Base-by-base conservation (phyloP, 2,888 invertebrate genomes). In the Melinopterus prodromus region DNA sequence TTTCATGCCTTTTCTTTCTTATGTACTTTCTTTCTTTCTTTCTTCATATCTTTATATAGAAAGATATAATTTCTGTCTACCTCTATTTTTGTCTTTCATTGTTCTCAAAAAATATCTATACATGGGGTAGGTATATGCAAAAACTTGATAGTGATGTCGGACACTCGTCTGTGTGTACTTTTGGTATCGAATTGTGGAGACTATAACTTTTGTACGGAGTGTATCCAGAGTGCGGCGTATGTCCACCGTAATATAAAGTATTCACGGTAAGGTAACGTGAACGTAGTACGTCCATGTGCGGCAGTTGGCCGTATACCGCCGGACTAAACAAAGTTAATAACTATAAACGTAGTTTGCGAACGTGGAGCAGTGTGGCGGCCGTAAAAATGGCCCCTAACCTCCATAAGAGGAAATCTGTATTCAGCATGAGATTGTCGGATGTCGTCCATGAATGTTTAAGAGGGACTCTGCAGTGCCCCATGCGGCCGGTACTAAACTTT, bases 401-500 rank as follows among this genome's bases (percentile, higher is more conserved):
- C 76, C 77, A 77, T 78, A 81, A 78, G 78, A 78, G 79, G 69
- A 79, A 78, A 79, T 79, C 81, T 79, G 79, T 81, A 79, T 81
- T 81, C 81, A 76, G 79, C 78, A 79, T 72, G 79, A 79, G 79
- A 79, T 81, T 81, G 78, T 77, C 77, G 79, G 79, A 79, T 79
- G 81, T 79, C 78, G 79, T 77, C 77, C 82, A 86, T 85, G 86
- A 87, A 87, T 86, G 84, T 87, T 87, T 87, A 85, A 87, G 85
- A 81, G 84, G 85, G 83, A 83, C 82, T 81, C 81, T 79, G 82
- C 83, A 83, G 82, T 71, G 83, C 84, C 87, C 84, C 86, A 83
- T 82, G 87, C 84, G 88, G 83, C 86, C 84, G 84, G 87, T 87
- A 89, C 88, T 89, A 89, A 89, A 89, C 88, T 89, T 89, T 89